These are phyloP conservation scores for Coregonus sp. DNA, from an alignment of 2,797 vertebrate species.

Conservation along the genomic window DNA sequence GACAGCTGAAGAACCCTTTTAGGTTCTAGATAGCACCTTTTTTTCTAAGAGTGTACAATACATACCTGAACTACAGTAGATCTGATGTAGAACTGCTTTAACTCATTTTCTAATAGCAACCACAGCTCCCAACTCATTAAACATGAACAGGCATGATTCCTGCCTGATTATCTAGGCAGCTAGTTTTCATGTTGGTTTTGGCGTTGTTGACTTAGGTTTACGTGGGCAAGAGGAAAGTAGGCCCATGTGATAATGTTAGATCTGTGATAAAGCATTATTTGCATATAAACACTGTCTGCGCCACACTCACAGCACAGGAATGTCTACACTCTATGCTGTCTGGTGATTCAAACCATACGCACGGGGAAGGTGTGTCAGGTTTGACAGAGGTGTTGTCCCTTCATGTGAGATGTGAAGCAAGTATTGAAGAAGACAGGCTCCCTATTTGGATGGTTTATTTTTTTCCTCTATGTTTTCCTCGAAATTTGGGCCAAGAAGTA, in stretches of 20 bases:
- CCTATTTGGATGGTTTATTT: slow-evolving; percentile 12
- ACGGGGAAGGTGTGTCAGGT: neutral
- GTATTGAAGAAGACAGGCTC: neutral
- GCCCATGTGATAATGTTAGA: neutral
- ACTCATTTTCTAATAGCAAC: neutral
- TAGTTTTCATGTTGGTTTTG: neutral
- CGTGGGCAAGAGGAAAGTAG: neutral
- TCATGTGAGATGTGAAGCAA: neutral
- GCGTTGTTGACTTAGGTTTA: neutral
- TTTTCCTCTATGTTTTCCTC: neutral
- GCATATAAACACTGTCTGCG: neutral
- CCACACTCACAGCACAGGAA: slow-evolving; percentile 6
- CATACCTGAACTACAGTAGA: slow-evolving; percentile 25
- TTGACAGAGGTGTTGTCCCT: neutral
- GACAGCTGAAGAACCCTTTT: too few species aligned
- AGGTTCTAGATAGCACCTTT: too few species aligned
- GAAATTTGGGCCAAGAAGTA: too few species aligned
- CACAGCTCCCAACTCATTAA: slow-evolving; percentile 5
- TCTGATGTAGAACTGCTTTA: slow-evolving; percentile 51
- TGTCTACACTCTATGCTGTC: neutral
- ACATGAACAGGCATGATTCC: slow-evolving; percentile 10
- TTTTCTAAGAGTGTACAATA: neutral
- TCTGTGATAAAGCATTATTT: neutral
- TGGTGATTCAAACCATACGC: neutral
- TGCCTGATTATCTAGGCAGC: neutral